Conservation (phyloP, 2,888 invertebrate species). For the Halictus ligatus region DNA sequence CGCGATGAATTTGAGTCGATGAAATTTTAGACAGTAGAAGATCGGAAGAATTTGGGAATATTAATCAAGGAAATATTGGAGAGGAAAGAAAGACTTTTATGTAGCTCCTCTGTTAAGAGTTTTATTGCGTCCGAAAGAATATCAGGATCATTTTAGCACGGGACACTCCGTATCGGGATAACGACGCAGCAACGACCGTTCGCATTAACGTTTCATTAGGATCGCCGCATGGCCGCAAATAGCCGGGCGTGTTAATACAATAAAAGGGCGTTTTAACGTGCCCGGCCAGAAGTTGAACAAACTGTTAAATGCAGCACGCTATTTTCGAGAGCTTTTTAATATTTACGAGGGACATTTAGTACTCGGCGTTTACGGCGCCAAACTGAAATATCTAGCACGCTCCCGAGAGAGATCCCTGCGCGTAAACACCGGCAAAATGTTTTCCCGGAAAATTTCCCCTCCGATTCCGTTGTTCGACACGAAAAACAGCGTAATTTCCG, state of each 20-base stretch:
- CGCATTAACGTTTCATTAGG: background rate
- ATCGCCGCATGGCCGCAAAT: background rate
- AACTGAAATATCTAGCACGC: background rate
- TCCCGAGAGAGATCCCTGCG: background rate
- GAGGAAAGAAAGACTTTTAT: no score
- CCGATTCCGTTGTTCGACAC: background rate
- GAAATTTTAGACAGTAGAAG: no score
- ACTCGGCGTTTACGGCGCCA: background rate
- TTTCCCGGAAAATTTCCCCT: background rate
- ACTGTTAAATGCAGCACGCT: background rate
- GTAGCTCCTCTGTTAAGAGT: no score
- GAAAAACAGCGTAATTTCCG: background rate
- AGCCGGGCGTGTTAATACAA: constrained; percentile 1
- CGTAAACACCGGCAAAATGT: background rate
- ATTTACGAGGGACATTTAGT: constrained; percentile 4
- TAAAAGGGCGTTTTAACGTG: background rate
- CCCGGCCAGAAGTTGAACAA: constrained; percentile 24
- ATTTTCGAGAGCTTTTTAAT: constrained; percentile 8
- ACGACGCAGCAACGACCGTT: background rate
- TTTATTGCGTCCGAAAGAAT: no score
- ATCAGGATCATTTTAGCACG: background rate
- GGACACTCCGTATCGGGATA: background rate
- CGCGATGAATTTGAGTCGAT: no score
- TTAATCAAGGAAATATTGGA: background rate
- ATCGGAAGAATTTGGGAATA: no score